These are phyloP conservation scores for Yponomeuta sedellus DNA, from an alignment of 2,888 invertebrate species.

Conservation along the genomic window DNA sequence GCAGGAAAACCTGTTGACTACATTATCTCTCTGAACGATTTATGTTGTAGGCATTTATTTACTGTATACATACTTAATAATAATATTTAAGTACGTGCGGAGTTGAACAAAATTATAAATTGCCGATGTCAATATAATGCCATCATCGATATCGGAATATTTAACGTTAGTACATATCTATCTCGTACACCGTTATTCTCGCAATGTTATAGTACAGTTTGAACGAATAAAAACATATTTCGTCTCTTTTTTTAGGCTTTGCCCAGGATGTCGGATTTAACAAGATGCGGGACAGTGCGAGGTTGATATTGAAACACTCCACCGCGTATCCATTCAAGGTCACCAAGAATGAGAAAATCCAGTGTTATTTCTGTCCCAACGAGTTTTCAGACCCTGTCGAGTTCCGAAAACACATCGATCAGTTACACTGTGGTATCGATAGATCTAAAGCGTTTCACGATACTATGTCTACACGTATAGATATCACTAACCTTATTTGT, in stretches of 20 bases:
- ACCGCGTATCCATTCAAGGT: constrained; percentile 19
- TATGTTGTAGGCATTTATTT: no score
- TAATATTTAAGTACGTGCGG: no score
- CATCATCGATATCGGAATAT: no score
- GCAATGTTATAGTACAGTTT: not conserved
- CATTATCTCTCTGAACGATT: no score
- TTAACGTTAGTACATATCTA: no score
- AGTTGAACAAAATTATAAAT: no score
- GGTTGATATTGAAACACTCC: constrained; percentile 19
- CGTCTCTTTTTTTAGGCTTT: constrained; percentile 7
- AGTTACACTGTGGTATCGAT: constrained; percentile 14
- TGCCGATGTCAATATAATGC: no score
- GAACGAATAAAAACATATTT: constrained; percentile 3
- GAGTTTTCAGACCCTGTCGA: constrained; percentile 16
- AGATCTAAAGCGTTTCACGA: constrained; percentile 6
- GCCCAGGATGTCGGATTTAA: not conserved
- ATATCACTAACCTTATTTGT: constrained; percentile 5
- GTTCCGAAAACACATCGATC: constrained; percentile 18
- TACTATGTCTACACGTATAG: constrained; percentile 7
- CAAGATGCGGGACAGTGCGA: constrained; percentile 16
- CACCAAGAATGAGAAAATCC: not conserved
- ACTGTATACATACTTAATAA: no score
- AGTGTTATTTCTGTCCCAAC: constrained; percentile 18
- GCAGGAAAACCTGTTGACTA: no score
- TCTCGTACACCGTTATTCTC: no score